A percentile compares a stretch with the other conserved stretches of the same genome.
These are phyloP conservation scores for Phataginus tricuspis DNA, from an alignment of 2,797 vertebrate species.

Conservation along the genomic window DNA sequence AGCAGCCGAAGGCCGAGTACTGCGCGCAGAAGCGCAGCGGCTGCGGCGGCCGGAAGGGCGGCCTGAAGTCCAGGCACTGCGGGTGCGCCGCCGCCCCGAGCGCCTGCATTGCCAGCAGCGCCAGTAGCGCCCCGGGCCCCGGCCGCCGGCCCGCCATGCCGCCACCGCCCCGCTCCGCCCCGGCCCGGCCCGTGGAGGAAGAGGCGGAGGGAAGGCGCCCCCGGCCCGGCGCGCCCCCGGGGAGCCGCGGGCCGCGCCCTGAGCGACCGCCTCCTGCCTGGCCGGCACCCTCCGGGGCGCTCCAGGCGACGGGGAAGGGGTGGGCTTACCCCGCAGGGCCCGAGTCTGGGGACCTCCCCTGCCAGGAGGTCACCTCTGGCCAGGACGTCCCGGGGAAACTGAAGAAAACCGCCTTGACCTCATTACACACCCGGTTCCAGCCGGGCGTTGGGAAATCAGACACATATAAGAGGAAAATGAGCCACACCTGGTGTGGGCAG, in stretches of 20 bases:
- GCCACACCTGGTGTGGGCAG: background rate
- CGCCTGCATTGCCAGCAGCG: slow-evolving; percentile 51
- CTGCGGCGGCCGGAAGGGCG: slow-evolving; percentile 91
- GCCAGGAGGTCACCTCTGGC: background rate
- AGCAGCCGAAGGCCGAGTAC: slow-evolving; percentile 95
- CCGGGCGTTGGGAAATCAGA: background rate
- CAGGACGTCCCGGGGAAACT: background rate
- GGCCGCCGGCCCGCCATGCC: slow-evolving; percentile 19
- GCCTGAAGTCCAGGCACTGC: slow-evolving; percentile 97
- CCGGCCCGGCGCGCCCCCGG: background rate
- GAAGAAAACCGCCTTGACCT: background rate
- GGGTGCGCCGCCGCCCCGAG: slow-evolving; percentile 87
- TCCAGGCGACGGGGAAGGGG: background rate
- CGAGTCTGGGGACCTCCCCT: background rate
- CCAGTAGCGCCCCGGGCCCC: slow-evolving; percentile 30
- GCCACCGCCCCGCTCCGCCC: background rate
- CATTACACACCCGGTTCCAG: background rate
- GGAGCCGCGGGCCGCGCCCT: background rate
- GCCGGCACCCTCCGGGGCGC: background rate
- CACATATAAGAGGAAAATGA: background rate
- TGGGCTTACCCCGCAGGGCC: background rate
- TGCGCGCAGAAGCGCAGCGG: slow-evolving; percentile 92
- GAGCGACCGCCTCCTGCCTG: slow-evolving; percentile 19
- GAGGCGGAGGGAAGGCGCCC: background rate
- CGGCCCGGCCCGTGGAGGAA: background rate